phyloP scores from a whole-genome alignment of 2,888 invertebrate species.

The Mycalesis mineus region DNA sequence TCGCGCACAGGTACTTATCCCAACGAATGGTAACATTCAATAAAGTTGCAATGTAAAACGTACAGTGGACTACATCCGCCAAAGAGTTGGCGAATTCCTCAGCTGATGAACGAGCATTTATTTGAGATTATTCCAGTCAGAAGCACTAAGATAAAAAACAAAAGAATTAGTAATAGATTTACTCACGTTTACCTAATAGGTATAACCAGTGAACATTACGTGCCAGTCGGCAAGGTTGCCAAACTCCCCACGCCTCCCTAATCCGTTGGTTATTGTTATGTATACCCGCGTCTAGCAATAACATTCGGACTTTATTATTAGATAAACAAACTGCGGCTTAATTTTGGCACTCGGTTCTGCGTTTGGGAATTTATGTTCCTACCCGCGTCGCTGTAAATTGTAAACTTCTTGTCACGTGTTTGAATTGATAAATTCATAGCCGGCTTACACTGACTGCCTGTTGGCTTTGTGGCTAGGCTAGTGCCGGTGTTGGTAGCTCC shows the following conservation, averaged over 20 bases:
- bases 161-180: no score
- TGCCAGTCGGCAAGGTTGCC: background rate
- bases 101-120: no score
- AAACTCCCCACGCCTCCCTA: constrained; percentile 8
- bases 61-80: no score
- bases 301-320: constrained; percentile 25
- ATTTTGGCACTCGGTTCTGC: constrained; percentile 20
- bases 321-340: constrained; percentile 21
- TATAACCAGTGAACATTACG: no score
- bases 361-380: constrained; percentile 18
- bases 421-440: constrained; percentile 18
- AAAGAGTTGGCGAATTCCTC: no score
- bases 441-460: background rate
- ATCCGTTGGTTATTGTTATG: constrained; percentile 14
- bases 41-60: no score
- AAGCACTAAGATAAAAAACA: no score
- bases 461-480: background rate
- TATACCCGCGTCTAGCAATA: constrained; percentile 13
- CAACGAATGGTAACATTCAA: no score
- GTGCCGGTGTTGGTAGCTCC: background rate
- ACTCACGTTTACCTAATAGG: no score
- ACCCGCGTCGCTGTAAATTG: constrained; percentile 14
- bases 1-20: no score
- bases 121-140: no score
- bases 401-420: constrained; percentile 15